Base-by-base conservation (phyloP, 1,140 invertebrate genomes). In the Melipona quadrifasciata region DNA sequence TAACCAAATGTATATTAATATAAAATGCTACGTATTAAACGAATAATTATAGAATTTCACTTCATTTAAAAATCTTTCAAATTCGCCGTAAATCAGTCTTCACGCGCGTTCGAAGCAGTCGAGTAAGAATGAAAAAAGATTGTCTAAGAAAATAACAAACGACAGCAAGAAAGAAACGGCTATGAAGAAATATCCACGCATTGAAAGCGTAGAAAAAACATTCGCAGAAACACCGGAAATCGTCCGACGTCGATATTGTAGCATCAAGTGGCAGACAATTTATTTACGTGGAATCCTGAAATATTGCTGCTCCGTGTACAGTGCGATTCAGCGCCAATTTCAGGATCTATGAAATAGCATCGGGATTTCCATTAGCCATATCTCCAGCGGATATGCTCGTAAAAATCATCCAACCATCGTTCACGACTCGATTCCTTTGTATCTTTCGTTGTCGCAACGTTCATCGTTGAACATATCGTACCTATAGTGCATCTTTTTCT, bases 231-330 rank as follows among this genome's bases (percentile, higher is more conserved):
- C 72, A 76, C 71, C 72, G 72, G 61, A 76, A 76, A 39, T 82
- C 61, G 19, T 76, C 61, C 61, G 51, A 53, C 21, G n/a, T 73
- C 19, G 55, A 31, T 39, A 67, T 58, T 58, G 14, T n/a, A 55
- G 47, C 17, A 39, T 17, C 8, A 34, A 31, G 47, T 39, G 39
- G n/a, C 47, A 47, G 21, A 47, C 72, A 57, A 75, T 82, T 76
- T 82, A 92, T 91, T 90, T 82, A 78, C 84, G 39, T 31, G 75
- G 68, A 51, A 88, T 86, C 24, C 68, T 39, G 51, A 57, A 71
- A 58, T 67, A 55, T 68, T 27, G 53, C 57, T 11, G 24, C 70
- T 78, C 74, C 24, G 58, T 61, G 80, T 74, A 55, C 58, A 27
- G 24, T 16, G 17, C 27, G 5, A 11, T 3, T 16, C 51, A 24